Evolutionary conservation across 2,113 vertebrate genomes (phyloP), one percentile per base, ranked within the genome.

Genomic region (Felis catus): DNA sequence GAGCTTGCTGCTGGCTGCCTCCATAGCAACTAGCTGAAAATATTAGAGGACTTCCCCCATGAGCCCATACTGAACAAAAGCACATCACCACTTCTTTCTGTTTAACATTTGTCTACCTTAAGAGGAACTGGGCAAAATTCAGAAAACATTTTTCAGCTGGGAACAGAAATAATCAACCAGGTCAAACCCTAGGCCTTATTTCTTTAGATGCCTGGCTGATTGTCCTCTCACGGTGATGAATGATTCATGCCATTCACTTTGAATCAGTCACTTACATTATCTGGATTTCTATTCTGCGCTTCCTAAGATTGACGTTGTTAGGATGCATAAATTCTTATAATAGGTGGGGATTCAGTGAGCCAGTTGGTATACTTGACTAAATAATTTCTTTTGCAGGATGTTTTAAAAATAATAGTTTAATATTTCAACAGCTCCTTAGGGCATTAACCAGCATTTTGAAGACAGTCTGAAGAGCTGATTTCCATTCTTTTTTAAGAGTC

Each of bases 11-110:
- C 91, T 92, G 80, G 74, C 65, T 68, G 90, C 84, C 36, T 97
- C 97, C 93, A 97, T 91, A 74, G 95, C 84, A 97, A 98, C 95
- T 45, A 76, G 66, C 51, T 58, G 85, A 93, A 97, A 96, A 92
- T 94, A 90, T 91, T 48, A 58, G 12, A 97, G 61, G 84, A 53
- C 31, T 92, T 95, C 81, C 81, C 97, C 92, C 88, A 68, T 1
- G 96, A 94, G 88, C 48, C 88, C 71, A 74, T 29, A 27, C 86
- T 2, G 36, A 95, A 63, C 97, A 95, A 91, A 94, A 89, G 90
- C 92, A 74, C 66, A 63, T 82, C 48, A 71, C 76, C 45, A 39
- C 71, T 83, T 97, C 70, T 97, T 92, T 96, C 87, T 58, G 73
- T 89, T 98, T 98, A 90, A 80, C 33, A 55, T 81, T 80, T 71